A percentile compares a stretch with the other conserved stretches of the same genome.
Conservation (phyloP, 2,113 vertebrate species). For the Helogale parvula region DNA sequence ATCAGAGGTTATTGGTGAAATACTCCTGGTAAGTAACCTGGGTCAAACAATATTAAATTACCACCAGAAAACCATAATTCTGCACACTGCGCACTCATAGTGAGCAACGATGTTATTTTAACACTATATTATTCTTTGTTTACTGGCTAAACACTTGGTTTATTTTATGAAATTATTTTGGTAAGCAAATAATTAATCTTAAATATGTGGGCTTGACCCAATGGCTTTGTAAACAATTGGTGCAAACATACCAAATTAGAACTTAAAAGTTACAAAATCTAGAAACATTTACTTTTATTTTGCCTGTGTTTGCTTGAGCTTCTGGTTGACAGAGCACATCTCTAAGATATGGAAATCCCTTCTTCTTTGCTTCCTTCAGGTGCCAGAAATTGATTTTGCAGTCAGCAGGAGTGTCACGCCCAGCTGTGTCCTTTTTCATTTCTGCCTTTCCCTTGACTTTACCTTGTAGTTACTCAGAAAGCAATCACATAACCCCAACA, state of each 20-base stretch:
- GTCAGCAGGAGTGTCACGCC: background rate
- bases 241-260: conserved; percentile 15
- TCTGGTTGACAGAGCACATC: background rate
- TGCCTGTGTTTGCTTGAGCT: conserved; percentile 6
- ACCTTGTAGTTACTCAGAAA: conserved; percentile 31
- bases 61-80: background rate
- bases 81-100: background rate
- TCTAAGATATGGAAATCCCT: conserved; percentile 21
- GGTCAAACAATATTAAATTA: background rate
- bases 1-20: background rate
- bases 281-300: conserved; percentile 48
- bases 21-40: background rate
- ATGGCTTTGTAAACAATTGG: background rate
- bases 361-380: background rate
- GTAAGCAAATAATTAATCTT: conserved; percentile 43
- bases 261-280: conserved; percentile 21
- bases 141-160: conserved; percentile 4
- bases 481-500: background rate
- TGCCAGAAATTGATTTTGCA: conserved; percentile 38
- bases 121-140: background rate
- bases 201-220: background rate
- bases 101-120: background rate
- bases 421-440: background rate
- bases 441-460: background rate
- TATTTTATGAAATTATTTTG: conserved; percentile 50